phyloP scores from a whole-genome alignment of 2,888 invertebrate genomes.

The Therioaphis trifolii region DNA sequence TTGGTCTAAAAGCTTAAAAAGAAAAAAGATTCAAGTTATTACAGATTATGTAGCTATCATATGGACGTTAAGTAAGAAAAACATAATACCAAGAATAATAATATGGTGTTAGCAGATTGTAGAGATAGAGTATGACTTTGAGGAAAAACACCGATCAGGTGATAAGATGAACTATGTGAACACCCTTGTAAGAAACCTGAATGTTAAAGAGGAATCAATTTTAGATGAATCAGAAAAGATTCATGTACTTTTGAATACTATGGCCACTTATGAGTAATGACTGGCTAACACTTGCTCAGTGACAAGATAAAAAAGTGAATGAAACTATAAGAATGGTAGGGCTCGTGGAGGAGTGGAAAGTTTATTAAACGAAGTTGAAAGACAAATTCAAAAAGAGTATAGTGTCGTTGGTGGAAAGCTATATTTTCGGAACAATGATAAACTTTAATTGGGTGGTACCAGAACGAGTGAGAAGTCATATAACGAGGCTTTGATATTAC shows the following conservation, averaged over 20 bases:
- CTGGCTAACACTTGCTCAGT: neutral
- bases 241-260: neutral
- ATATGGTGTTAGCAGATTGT: neutral
- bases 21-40: constrained; percentile 66
- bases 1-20: constrained; percentile 67
- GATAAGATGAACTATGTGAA: neutral
- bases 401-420: no score
- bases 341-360: neutral
- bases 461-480: no score
- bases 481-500: no score
- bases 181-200: neutral
- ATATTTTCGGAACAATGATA: no score
- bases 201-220: neutral
- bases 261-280: neutral
- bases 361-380: neutral
- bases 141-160: neutral
- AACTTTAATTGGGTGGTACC: no score
- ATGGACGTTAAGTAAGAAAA: neutral
- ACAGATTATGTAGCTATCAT: constrained; percentile 67
- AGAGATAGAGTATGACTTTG: constrained; percentile 8
- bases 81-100: neutral
- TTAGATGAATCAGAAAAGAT: neutral
- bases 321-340: neutral
- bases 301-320: neutral
- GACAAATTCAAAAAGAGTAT: neutral